Evolutionary conservation across 2,888 invertebrate genomes (phyloP).

Genomic region (Mythimna ferrago): DNA sequence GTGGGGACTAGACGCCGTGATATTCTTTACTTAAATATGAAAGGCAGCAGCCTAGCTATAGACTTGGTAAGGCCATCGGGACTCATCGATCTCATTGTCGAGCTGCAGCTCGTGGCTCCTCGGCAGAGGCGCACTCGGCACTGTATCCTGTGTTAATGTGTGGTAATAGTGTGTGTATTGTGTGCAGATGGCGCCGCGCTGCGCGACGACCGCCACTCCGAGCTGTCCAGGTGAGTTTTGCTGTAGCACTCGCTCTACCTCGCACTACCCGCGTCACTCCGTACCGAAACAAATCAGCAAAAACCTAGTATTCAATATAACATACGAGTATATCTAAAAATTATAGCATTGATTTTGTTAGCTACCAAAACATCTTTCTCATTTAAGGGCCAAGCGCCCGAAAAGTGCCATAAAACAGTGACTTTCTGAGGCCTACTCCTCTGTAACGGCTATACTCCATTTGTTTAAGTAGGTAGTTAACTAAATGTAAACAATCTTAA

Average conservation of each 20-base stretch:
- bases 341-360: background rate
- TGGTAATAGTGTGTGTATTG: conserved; percentile 23
- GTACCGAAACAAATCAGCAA: background rate
- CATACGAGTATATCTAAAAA: background rate
- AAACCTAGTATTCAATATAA: background rate
- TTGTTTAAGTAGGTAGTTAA: too few species aligned
- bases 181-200: conserved; percentile 64
- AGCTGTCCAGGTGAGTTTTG: conserved; percentile 71
- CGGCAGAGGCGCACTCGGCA: background rate
- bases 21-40: background rate
- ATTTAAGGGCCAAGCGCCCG: background rate
- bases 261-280: background rate
- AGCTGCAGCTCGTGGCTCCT: background rate
- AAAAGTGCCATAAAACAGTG: too few species aligned
- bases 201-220: conserved; percentile 71
- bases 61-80: background rate
- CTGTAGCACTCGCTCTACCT: background rate
- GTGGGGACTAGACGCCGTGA: too few species aligned
- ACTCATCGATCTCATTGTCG: background rate
- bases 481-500: too few species aligned
- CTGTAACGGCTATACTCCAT: too few species aligned
- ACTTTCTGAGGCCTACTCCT: too few species aligned
- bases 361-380: conserved; percentile 1
- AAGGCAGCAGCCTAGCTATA: background rate
- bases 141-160: background rate